A percentile compares a stretch with the other conserved stretches of the same genome.
These are phyloP conservation scores for Portevinia maculata DNA, from an alignment of 2,888 invertebrate species.

Conservation along the genomic window DNA sequence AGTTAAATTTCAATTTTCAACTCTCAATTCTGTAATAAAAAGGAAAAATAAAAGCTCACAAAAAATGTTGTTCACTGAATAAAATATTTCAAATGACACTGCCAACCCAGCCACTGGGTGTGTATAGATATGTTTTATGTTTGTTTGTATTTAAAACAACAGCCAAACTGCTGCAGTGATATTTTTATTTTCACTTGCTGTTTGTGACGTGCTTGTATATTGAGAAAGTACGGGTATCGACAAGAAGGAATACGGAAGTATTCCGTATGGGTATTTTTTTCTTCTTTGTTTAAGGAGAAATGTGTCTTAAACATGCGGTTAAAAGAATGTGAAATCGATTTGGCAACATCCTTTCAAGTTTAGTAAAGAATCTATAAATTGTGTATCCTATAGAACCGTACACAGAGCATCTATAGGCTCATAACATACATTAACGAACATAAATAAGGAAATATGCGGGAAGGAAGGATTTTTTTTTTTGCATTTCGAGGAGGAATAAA, in stretches of 20 bases:
- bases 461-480: constrained; percentile 11
- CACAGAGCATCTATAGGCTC: constrained; percentile 14
- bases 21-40: constrained; percentile 47
- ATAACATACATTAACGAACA: constrained; percentile 36
- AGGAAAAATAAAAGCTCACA: constrained; percentile 1
- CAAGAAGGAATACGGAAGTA: background rate
- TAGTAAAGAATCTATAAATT: constrained; percentile 49
- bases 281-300: constrained; percentile 14
- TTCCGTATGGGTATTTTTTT: background rate
- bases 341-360: constrained; percentile 50
- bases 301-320: constrained; percentile 48
- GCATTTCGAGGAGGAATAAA: constrained; percentile 8
- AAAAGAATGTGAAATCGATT: constrained; percentile 39
- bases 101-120: constrained; percentile 20
- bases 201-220: background rate
- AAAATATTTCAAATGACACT: constrained; percentile 70
- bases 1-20: constrained; percentile 73
- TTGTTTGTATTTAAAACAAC: constrained; percentile 42
- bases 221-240: background rate
- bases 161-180: constrained; percentile 37
- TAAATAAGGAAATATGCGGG: constrained; percentile 29
- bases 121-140: constrained; percentile 11
- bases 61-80: constrained; percentile 50
- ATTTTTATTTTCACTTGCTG: constrained; percentile 14
- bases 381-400: constrained; percentile 6